A percentile compares a stretch with the other conserved stretches of the same genome.
These are phyloP conservation scores for Coptodon bakossiorum DNA, from an alignment of 2,113 vertebrate species.

Conservation along the genomic window DNA sequence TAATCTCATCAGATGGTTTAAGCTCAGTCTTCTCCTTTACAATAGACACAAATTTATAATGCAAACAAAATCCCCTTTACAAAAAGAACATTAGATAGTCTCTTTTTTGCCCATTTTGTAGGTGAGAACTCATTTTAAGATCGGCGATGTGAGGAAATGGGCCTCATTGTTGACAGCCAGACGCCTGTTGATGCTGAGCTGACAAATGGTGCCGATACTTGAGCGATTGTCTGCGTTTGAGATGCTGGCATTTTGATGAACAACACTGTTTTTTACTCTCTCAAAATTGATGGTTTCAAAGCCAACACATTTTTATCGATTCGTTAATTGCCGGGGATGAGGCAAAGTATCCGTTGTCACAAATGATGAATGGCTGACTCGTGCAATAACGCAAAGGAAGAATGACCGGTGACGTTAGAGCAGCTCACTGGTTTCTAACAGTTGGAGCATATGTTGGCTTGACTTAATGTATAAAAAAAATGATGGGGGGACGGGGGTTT, in stretches of 20 bases:
- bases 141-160: constrained; percentile 9
- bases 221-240: constrained; percentile 48
- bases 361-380: constrained; percentile 62
- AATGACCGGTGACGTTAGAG: background rate
- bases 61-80: constrained; percentile 9
- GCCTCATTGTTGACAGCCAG: constrained; percentile 15
- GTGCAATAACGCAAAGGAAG: constrained; percentile 34
- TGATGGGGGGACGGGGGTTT: accelerated
- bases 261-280: constrained; percentile 20
- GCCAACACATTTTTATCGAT: constrained; percentile 66
- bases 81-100: background rate
- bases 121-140: constrained; percentile 32
- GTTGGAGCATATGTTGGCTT: background rate
- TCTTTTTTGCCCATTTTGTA: background rate
- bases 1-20: constrained; percentile 42
- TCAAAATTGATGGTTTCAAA: constrained; percentile 60
- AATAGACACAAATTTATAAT: background rate
- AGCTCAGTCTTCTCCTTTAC: constrained; percentile 4
- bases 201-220: constrained; percentile 48
- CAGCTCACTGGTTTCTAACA: background rate
- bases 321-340: constrained; percentile 65
- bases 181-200: constrained; percentile 30
- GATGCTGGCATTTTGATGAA: constrained; percentile 59
- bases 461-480: background rate
- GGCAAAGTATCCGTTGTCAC: constrained; percentile 51